Conservation (phyloP, 1,140 invertebrate genomes). For the Notospermus geniculatus region DNA sequence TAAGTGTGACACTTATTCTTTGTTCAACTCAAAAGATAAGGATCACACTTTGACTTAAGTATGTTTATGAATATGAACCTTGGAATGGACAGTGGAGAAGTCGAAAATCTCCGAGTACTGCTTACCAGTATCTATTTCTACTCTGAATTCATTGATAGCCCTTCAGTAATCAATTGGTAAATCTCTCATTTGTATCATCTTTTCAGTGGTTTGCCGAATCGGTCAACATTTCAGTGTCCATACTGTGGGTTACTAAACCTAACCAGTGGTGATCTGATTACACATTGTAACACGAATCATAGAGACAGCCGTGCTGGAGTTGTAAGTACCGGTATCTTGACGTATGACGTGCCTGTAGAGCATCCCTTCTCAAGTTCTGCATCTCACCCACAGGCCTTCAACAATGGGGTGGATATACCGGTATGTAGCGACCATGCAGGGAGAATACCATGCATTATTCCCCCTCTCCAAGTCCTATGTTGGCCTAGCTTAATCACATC, state of each 20-base stretch:
- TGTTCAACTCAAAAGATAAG: too few species aligned
- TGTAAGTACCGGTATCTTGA: conserved; percentile 33
- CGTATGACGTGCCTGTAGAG: too few species aligned
- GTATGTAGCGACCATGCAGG: too few species aligned
- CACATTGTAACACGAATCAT: conserved; percentile 43
- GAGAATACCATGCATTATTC: neutral
- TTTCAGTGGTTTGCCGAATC: conserved; percentile 30
- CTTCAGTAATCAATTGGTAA: neutral
- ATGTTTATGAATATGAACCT: neutral
- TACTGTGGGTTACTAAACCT: conserved; percentile 32
- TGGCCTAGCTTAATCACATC: too few species aligned
- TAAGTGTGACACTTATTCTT: too few species aligned
- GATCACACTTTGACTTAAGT: too few species aligned
- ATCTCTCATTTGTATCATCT: conserved; percentile 6
- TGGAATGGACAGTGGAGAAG: too few species aligned
- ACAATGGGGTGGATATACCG: too few species aligned
- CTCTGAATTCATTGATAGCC: neutral
- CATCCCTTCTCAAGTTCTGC: too few species aligned
- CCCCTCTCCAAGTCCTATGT: neutral
- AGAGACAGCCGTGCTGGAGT: conserved; percentile 25
- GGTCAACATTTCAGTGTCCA: conserved; percentile 38
- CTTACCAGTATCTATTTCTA: too few species aligned
- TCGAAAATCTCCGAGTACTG: neutral
- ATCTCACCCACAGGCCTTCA: too few species aligned
- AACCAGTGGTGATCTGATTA: conserved; percentile 22